These are phyloP conservation scores for Pseudobourletiella spinata DNA, from an alignment of 1,140 invertebrate genomes.

Conservation along the genomic window DNA sequence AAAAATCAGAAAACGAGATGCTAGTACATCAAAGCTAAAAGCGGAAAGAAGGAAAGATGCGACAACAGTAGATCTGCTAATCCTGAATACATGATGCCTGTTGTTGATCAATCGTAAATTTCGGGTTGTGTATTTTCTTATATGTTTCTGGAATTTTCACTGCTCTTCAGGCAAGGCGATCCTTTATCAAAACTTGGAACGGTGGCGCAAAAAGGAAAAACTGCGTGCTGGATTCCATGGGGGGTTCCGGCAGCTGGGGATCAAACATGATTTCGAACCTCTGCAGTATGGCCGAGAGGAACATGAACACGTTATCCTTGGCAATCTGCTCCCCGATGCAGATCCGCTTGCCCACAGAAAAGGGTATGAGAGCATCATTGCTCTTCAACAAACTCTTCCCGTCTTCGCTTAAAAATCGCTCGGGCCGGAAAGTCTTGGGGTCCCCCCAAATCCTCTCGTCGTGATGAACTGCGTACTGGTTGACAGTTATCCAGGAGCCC, in stretches of 20 bases:
- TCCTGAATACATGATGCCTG: too few relatives aligned
- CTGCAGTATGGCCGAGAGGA: conserved; percentile 47
- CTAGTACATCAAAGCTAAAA: too few relatives aligned
- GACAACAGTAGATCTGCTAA: too few relatives aligned
- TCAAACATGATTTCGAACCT: not conserved
- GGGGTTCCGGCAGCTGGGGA: not conserved
- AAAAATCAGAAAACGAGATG: too few relatives aligned
- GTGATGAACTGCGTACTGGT: conserved; percentile 37
- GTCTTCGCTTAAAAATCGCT: conserved; percentile 38
- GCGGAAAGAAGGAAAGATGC: too few relatives aligned
- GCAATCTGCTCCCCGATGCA: conserved; percentile 78
- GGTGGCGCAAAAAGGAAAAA: not conserved
- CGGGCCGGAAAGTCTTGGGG: conserved; percentile 39
- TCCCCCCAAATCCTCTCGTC: conserved; percentile 39
- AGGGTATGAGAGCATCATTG: conserved; percentile 16
- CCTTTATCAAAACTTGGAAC: not conserved
- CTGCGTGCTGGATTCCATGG: not conserved
- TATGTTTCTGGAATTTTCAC: too few relatives aligned
- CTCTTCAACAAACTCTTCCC: conserved; percentile 23
- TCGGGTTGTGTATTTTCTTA: too few relatives aligned
- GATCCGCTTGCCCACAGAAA: conserved; percentile 55
- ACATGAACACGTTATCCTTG: conserved; percentile 72
- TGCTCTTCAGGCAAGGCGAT: not conserved
- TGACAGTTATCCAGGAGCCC: conserved; percentile 39
- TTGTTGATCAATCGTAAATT: too few relatives aligned